A percentile compares a stretch with the other conserved stretches of the same genome.
Conservation (phyloP, 2,888 invertebrate species). For the Pediacus dermestoides region DNA sequence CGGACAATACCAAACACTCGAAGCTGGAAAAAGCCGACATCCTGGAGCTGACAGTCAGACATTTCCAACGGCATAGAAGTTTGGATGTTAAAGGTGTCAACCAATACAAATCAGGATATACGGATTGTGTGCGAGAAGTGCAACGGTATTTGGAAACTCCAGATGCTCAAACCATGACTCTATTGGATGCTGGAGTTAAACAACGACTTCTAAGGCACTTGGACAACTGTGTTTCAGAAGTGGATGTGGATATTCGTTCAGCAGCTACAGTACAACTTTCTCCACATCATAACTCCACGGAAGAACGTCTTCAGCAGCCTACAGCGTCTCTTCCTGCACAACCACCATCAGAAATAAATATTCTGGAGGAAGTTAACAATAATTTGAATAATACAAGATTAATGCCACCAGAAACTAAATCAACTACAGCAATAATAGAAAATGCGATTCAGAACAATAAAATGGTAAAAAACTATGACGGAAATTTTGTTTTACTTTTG, state of each 20-base stretch:
- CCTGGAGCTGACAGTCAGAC: constrained; percentile 76
- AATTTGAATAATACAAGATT: constrained; percentile 24
- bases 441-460: constrained; percentile 39
- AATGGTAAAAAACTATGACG: constrained; percentile 55
- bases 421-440: constrained; percentile 7
- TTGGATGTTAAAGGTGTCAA: constrained; percentile 60
- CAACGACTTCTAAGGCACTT: constrained; percentile 59
- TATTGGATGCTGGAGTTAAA: constrained; percentile 57
- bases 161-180: constrained; percentile 58
- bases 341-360: constrained; percentile 50
- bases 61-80: constrained; percentile 71
- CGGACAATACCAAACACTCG: constrained; percentile 69
- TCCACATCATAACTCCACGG: constrained; percentile 20
- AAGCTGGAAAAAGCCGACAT: constrained; percentile 85
- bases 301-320: constrained; percentile 26
- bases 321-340: too few relatives aligned
- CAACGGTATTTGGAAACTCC: constrained; percentile 58
- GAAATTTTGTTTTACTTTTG: constrained; percentile 59
- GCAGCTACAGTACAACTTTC: constrained; percentile 25
- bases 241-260: constrained; percentile 53
- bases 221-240: constrained; percentile 60
- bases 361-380: constrained; percentile 43
- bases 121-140: constrained; percentile 65
- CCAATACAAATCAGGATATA: constrained; percentile 65
- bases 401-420: constrained; percentile 15